These are phyloP conservation scores for Sandelia bainsii DNA, from an alignment of 2,797 vertebrate species.

Conservation along the genomic window DNA sequence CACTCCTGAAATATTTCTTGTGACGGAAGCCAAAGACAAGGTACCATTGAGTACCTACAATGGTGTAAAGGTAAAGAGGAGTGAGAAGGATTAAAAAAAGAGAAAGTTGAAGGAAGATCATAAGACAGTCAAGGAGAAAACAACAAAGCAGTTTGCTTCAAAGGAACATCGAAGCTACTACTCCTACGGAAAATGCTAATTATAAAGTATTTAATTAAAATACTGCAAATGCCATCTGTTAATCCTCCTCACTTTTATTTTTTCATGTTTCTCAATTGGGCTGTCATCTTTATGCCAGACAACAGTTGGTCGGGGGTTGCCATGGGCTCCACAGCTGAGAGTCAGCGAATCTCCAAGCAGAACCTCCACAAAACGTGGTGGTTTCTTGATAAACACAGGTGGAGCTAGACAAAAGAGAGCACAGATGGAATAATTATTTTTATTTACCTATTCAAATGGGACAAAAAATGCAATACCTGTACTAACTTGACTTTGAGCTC, in stretches of 20 bases:
- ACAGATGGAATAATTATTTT: conserved; percentile 5
- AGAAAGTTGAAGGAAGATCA: conserved; percentile 20
- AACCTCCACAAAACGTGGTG: conserved; percentile 90
- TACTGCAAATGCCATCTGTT: conserved; percentile 49
- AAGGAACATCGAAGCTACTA: conserved; percentile 43
- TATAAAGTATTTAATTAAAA: conserved; percentile 52
- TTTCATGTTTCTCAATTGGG: conserved; percentile 82
- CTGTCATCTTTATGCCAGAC: conserved; percentile 90
- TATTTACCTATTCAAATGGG: conserved; percentile 19
- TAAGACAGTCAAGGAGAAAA: conserved; percentile 14
- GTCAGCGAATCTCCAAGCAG: conserved; percentile 86
- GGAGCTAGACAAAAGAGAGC: conserved; percentile 85
- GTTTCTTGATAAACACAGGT: conserved; percentile 91
- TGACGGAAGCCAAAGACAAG: conserved; percentile 86
- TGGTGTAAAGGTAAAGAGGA: conserved; percentile 15
- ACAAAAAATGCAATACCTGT: background rate
- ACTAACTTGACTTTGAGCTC: background rate
- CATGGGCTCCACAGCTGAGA: conserved; percentile 90
- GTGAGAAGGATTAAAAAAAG: conserved; percentile 33
- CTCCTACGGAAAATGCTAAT: conserved; percentile 38
- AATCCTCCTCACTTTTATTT: conserved; percentile 86
- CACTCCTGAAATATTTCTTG: conserved; percentile 87
- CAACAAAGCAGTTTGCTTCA: conserved; percentile 43
- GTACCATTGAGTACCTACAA: conserved; percentile 91
- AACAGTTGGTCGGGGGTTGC: conserved; percentile 91